Evolutionary conservation across 1,140 invertebrate genomes (phyloP), one percentile per base, ranked within the genome.

Genomic region (Leptinotarsa texana): DNA sequence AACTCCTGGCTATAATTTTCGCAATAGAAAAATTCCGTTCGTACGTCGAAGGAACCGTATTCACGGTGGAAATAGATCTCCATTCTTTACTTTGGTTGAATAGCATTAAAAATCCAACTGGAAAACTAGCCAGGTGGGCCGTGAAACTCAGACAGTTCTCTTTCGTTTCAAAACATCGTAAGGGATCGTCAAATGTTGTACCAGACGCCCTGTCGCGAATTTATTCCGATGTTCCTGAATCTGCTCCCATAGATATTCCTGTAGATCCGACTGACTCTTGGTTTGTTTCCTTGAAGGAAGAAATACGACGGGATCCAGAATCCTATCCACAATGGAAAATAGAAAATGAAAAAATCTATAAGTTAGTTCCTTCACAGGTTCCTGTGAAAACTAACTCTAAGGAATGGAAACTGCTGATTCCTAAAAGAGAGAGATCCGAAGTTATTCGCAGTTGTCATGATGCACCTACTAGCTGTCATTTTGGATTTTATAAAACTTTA

Each of bases 1-100:
- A 89, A 83, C 84, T 84, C 57, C 75, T 89, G 18, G 85, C 85
- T 0, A 78, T 89, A n/a, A 49, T 89, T 1, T 82, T 80, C 75
- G 81, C 82, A 6, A 78, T 89, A 2, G 77, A 87, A 72, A 83
- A 86, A 70, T 87, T 86, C 74, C 61, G 81, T 27, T 75, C 78
- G 21, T 89, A 85, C 78, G 72, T 89, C 6, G 82, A 85, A 68
- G 84, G 83, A 6, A 82, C 74, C 13, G 71, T 83, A 11, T 88
- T 90, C 71, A 84, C 62, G 5, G 83, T 88, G 3, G 76, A 85
- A 15, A 88, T 87, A 0, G 87, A 72, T 18, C 68, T 63, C 22
- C 47, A 75, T n/a, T 21, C 57, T 11, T 61, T 75, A 1, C 21
- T 75, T 4, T 75, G 74, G 74, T 49, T 75, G 18, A 42, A 75